A percentile compares a stretch with the other conserved stretches of the same genome.
phyloP scores from a whole-genome alignment of 2,888 invertebrate species.

The Cephus rjabovi region DNA sequence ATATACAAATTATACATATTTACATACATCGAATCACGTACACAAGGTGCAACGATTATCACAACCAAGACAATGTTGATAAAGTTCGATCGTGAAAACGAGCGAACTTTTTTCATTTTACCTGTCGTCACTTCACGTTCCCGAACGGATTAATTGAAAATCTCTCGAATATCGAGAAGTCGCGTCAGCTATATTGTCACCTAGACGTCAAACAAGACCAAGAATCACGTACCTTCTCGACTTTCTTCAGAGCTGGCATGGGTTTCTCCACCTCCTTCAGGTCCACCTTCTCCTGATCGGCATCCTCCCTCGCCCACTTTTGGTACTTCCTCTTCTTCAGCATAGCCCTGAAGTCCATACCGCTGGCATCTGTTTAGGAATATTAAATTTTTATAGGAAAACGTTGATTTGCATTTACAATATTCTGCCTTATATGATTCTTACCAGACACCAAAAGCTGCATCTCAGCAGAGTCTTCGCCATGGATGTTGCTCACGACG shows the following conservation, averaged over 20 bases:
- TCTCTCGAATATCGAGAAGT: background rate
- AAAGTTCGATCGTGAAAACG: background rate
- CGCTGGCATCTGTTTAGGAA: constrained; percentile 82
- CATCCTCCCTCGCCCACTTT: constrained; percentile 92
- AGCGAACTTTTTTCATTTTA: background rate
- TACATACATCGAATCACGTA: constrained; percentile 1
- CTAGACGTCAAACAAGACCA: background rate
- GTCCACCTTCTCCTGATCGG: constrained; percentile 93
- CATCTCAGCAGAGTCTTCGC: constrained; percentile 96
- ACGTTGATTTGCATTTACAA: background rate
- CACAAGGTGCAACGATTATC: constrained; percentile 16
- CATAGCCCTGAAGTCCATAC: constrained; percentile 99
- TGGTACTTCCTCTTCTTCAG: constrained; percentile 96
- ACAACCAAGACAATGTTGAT: background rate
- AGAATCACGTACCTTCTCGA: constrained; percentile 83
- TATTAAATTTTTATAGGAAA: background rate
- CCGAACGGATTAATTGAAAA: background rate
- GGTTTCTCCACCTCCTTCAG: constrained; percentile 93
- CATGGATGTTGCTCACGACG: constrained; percentile 92
- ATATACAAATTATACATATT: constrained; percentile 5
- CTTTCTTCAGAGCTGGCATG: constrained; percentile 88
- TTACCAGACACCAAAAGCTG: constrained; percentile 95
- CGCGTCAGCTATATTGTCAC: background rate
- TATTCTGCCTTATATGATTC: constrained; percentile 29
- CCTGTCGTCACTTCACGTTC: background rate